These are phyloP conservation scores for Rhagoletis pomonella DNA, from an alignment of 1,140 invertebrate genomes.

Conservation along the genomic window DNA sequence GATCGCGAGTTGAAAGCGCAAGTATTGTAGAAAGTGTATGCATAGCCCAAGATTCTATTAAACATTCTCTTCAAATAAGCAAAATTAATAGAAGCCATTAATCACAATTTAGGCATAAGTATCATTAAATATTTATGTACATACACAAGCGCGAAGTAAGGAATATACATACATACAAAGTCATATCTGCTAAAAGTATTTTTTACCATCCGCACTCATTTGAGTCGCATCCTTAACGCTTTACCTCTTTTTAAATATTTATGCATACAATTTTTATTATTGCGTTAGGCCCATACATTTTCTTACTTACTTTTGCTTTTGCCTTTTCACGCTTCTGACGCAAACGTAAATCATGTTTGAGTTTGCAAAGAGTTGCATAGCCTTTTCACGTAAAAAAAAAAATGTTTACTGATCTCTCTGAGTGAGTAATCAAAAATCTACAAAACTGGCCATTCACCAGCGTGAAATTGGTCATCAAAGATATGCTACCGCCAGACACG, in stretches of 20 bases:
- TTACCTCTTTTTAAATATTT: background rate
- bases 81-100: background rate
- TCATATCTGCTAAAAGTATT: no score
- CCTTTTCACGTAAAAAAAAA: background rate
- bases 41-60: no score
- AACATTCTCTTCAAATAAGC: background rate
- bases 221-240: background rate
- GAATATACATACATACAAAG: no score
- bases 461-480: constrained; percentile 35
- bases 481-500: background rate
- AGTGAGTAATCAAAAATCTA: constrained; percentile 38
- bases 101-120: background rate
- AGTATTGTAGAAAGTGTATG: no score
- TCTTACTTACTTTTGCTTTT: background rate
- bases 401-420: background rate
- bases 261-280: background rate
- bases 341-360: background rate
- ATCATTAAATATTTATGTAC: no score
- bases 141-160: no score
- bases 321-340: background rate
- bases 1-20: no score
- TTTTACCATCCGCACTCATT: background rate
- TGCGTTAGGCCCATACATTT: background rate
- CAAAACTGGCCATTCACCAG: background rate
- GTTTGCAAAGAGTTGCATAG: background rate